phyloP scores from a whole-genome alignment of 2,113 vertebrate genomes.

The Delphinus delphis region DNA sequence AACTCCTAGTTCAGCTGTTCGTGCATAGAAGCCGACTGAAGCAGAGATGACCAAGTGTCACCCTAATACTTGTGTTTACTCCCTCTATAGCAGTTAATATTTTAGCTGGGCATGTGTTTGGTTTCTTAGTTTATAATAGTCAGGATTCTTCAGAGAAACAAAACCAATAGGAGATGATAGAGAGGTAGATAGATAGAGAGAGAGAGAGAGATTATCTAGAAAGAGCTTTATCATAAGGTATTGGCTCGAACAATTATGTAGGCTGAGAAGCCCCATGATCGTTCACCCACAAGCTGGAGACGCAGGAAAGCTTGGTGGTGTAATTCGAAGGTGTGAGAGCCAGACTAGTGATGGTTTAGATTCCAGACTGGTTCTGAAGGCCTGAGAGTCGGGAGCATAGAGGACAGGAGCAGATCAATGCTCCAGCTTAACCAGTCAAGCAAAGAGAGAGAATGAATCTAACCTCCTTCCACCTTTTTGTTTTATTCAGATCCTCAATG shows the following conservation, averaged over 20 bases:
- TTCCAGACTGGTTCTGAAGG: too few species aligned
- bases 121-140: not conserved
- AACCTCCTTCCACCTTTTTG: not conserved
- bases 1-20: not conserved
- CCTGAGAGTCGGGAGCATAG: not conserved
- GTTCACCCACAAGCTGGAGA: not conserved
- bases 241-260: not conserved
- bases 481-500: not conserved
- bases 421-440: not conserved
- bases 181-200: not conserved
- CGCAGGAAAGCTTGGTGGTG: too few species aligned
- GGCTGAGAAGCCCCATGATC: not conserved
- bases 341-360: not conserved
- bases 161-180: not conserved
- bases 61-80: not conserved
- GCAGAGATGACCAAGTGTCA: not conserved
- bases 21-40: not conserved
- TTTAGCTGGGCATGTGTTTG: not conserved
- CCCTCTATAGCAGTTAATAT: not conserved
- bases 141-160: not conserved
- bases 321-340: not conserved
- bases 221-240: not conserved
- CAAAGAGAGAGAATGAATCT: too few species aligned
- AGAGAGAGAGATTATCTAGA: not conserved
- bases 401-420: not conserved